phyloP scores from a whole-genome alignment of 1,140 invertebrate species.

The Dendrolimus kikuchii region DNA sequence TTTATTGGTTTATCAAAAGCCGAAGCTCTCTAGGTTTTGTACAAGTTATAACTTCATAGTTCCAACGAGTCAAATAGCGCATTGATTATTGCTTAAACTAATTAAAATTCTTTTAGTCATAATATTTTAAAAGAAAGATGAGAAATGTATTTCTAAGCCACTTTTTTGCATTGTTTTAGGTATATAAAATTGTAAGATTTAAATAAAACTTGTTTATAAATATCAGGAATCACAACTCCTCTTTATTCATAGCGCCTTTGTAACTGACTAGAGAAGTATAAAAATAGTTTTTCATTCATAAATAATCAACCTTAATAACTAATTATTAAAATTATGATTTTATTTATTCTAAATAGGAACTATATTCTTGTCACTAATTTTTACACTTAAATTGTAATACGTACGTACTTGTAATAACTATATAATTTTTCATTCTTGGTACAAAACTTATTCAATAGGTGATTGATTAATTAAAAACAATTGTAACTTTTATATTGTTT shows the following conservation, averaged over 20 bases:
- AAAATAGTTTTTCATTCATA: conserved; percentile 29
- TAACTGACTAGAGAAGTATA: conserved; percentile 55
- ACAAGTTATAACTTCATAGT: too few species aligned
- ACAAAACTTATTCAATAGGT: too few species aligned
- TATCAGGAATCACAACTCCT: conserved; percentile 39
- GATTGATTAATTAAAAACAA: too few species aligned
- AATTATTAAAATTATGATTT: conserved; percentile 12
- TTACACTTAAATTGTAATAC: conserved; percentile 9
- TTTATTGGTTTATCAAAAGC: too few species aligned
- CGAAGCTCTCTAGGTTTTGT: too few species aligned
- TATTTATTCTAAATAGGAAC: conserved; percentile 33
- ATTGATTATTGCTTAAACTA: too few species aligned
- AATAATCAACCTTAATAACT: conserved; percentile 38
- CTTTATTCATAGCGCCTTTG: conserved; percentile 49
- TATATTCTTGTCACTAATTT: conserved; percentile 16
- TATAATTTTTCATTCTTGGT: too few species aligned
- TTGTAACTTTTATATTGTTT: too few species aligned
- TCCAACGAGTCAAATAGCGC: too few species aligned
- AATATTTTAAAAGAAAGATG: too few species aligned
- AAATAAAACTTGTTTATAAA: conserved; percentile 16
- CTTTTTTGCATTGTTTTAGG: background rate
- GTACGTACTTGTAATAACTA: background rate
- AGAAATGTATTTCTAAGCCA: too few species aligned
- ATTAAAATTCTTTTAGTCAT: too few species aligned
- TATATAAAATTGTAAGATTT: conserved; percentile 2